These are phyloP conservation scores for Amblyopsis hoosieri DNA, from an alignment of 2,797 vertebrate genomes.

Conservation along the genomic window DNA sequence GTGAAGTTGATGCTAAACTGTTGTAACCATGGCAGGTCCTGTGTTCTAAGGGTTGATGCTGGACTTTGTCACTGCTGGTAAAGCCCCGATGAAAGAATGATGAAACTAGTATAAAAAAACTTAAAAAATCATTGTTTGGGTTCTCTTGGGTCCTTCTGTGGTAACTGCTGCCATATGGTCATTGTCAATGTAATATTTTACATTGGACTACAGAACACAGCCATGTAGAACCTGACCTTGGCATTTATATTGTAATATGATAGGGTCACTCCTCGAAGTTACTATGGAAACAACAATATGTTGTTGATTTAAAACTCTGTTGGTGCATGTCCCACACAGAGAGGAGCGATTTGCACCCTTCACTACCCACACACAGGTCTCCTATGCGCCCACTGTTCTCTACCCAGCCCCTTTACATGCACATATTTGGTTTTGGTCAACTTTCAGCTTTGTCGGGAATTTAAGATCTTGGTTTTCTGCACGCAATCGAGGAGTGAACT, in stretches of 20 bases:
- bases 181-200: constrained; percentile 61
- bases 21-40: constrained; percentile 44
- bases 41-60: constrained; percentile 47
- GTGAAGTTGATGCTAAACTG: constrained; percentile 49
- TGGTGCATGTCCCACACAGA: too few species aligned
- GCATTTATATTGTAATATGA: background rate
- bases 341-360: too few species aligned
- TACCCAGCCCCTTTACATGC: too few species aligned
- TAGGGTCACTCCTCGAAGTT: too few species aligned
- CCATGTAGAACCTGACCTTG: constrained; percentile 16
- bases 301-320: too few species aligned
- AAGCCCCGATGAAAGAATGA: constrained; percentile 37
- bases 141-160: constrained; percentile 40
- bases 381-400: too few species aligned
- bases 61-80: constrained; percentile 58
- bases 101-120: constrained; percentile 7
- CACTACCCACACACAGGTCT: too few species aligned
- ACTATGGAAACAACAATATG: too few species aligned
- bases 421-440: too few species aligned
- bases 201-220: constrained; percentile 33
- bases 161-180: constrained; percentile 67
- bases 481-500: too few species aligned
- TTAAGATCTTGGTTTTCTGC: too few species aligned
- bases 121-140: constrained; percentile 52
- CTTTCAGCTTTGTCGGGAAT: too few species aligned